Conservation (phyloP, 1,140 invertebrate species). For the Doryteuthis pealeii region DNA sequence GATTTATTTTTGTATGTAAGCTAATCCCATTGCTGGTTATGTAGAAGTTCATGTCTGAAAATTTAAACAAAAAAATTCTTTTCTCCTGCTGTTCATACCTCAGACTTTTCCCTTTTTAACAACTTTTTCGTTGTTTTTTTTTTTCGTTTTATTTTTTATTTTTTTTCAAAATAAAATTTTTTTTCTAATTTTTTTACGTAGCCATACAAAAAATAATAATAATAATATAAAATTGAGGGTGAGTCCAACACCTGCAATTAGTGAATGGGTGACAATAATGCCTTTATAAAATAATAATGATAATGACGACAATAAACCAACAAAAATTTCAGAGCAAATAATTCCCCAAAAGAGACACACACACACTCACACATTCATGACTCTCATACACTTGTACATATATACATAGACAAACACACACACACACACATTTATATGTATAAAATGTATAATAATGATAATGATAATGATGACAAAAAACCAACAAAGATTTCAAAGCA, state of each 20-base stretch:
- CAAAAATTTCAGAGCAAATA: no score
- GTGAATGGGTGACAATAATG: conserved; percentile 1
- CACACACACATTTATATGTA: no score
- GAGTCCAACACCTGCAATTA: conserved; percentile 1
- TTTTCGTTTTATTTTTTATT: not conserved
- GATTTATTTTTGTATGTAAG: conserved; percentile 17
- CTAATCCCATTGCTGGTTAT: conserved; percentile 9
- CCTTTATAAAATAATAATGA: not conserved
- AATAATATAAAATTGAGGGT: not conserved
- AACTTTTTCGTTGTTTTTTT: not conserved
- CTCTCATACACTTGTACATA: no score
- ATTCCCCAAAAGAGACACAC: no score
- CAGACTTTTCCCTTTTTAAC: not conserved
- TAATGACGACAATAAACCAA: not conserved
- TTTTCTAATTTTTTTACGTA: not conserved
- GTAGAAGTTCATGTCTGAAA: conserved; percentile 5
- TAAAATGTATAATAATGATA: no score
- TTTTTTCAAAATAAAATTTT: not conserved
- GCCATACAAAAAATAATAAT: not conserved
- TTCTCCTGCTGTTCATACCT: conserved; percentile 2
- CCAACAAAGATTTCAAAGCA: no score
- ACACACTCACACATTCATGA: no score
- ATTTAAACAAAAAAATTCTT: not conserved
- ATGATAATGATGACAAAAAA: no score
- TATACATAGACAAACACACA: no score